These are phyloP conservation scores for Gallinago jamesoni DNA, from an alignment of 2,113 vertebrate species.

Conservation along the genomic window DNA sequence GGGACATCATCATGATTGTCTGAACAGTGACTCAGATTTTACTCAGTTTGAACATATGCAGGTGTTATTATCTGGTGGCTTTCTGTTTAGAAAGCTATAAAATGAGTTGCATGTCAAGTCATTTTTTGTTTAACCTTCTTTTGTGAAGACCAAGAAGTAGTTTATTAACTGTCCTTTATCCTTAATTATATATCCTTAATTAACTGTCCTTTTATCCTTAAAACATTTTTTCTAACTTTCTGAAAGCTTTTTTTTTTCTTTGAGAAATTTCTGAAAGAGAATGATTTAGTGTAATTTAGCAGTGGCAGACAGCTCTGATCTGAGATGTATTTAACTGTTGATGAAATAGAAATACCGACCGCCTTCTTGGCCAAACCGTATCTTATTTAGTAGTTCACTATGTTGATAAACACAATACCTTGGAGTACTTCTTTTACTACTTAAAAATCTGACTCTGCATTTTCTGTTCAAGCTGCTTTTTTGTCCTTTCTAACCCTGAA, in stretches of 20 bases:
- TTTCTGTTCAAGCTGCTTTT: background rate
- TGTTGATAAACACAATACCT: background rate
- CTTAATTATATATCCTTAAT: too few relatives aligned
- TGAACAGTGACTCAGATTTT: background rate
- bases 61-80: background rate
- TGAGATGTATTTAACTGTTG: background rate
- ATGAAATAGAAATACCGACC: background rate
- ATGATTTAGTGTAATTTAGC: background rate
- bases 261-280: background rate
- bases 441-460: background rate
- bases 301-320: background rate
- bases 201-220: too few relatives aligned
- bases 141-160: background rate
- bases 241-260: background rate
- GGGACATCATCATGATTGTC: background rate
- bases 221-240: background rate
- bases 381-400: background rate
- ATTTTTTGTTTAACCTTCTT: background rate
- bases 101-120: background rate
- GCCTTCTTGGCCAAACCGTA: background rate
- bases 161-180: background rate
- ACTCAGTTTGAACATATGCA: background rate
- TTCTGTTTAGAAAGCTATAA: background rate
- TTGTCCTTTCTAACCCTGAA: background rate
- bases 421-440: background rate